Percentiles rank a stretch among this genome's conserved stretches.
Evolutionary conservation across 2,113 vertebrate species (phyloP).

Genomic region (Delphinus delphis): DNA sequence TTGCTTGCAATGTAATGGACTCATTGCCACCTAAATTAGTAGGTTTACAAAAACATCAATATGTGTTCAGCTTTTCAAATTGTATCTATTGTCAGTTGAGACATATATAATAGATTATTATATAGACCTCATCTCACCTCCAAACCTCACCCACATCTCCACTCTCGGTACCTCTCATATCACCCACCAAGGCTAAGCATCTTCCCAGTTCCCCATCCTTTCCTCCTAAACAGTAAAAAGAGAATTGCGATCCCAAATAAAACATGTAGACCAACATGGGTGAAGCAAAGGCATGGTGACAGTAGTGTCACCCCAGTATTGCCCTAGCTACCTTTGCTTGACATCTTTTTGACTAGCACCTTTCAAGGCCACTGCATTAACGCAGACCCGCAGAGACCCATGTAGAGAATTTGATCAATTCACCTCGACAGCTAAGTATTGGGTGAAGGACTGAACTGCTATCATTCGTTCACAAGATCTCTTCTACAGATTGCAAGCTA

Average conservation of each 20-base stretch:
- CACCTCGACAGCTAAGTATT: not conserved
- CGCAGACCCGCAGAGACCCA: not conserved
- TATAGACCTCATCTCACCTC: not conserved
- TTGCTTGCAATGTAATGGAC: not conserved
- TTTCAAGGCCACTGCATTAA: too few relatives aligned
- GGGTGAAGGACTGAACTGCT: not conserved
- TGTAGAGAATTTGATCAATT: not conserved
- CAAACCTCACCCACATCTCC: not conserved
- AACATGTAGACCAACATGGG: not conserved
- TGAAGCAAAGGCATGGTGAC: not conserved
- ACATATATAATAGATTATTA: too few relatives aligned
- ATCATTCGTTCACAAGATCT: not conserved
- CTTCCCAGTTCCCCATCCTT: not conserved
- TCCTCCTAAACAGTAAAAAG: not conserved
- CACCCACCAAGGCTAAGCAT: not conserved
- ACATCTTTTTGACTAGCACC: not conserved
- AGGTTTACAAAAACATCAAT: not conserved
- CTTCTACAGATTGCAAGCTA: not conserved
- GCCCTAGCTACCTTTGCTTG: not conserved
- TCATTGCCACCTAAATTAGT: not conserved
- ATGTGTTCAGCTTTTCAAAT: not conserved
- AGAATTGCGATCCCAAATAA: not conserved
- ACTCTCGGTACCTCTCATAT: fast-evolving
- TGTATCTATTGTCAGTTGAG: not conserved
- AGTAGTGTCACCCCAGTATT: not conserved